These are phyloP conservation scores for Pungitius pungitius DNA, from an alignment of 2,113 vertebrate genomes.

Conservation along the genomic window DNA sequence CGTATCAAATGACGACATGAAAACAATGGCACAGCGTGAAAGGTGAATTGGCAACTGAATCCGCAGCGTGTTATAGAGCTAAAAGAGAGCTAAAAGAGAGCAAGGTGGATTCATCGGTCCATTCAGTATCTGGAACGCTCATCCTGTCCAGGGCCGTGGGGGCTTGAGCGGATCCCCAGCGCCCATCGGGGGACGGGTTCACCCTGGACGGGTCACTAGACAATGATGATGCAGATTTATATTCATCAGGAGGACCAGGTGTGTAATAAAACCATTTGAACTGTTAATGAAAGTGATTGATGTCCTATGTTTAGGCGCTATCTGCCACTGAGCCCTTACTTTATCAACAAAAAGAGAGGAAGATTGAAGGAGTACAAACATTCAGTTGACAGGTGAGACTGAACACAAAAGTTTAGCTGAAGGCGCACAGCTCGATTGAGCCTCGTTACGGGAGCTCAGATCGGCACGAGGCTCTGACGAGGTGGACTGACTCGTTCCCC, in stretches of 20 bases:
- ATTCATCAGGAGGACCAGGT: not conserved
- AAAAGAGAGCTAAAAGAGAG: not conserved
- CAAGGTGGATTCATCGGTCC: not conserved
- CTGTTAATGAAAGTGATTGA: not conserved
- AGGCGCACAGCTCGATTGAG: constrained; percentile 16
- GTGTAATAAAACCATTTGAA: not conserved
- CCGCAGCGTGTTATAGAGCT: not conserved
- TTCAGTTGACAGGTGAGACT: constrained; percentile 17
- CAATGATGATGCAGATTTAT: not conserved
- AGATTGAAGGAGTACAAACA: constrained; percentile 24
- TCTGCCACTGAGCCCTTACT: not conserved
- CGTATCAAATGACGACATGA: not conserved
- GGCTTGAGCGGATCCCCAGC: no score
- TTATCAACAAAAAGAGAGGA: not conserved
- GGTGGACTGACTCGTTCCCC: constrained; percentile 24
- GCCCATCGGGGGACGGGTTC: not conserved
- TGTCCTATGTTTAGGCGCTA: not conserved
- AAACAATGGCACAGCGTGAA: not conserved
- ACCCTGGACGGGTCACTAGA: not conserved
- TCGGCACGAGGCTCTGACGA: constrained; percentile 8
- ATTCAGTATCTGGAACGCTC: no score
- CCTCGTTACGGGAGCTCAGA: constrained; percentile 10
- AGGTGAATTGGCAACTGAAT: not conserved
- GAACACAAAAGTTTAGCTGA: constrained; percentile 11
- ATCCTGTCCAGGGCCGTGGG: no score